Conservation (phyloP, 2,888 invertebrate genomes). For the Hemithea aestivaria region DNA sequence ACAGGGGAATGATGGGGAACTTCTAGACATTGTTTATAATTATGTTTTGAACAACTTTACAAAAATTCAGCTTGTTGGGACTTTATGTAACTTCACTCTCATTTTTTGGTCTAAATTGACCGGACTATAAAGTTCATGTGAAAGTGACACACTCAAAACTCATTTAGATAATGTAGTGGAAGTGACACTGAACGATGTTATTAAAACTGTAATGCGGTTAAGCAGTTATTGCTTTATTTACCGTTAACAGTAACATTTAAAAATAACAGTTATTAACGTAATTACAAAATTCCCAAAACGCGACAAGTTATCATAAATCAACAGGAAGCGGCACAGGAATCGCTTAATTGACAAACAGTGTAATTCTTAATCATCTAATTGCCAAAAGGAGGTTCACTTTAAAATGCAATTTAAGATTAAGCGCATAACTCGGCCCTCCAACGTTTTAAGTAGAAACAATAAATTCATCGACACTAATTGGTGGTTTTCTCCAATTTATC, state of each 20-base stretch:
- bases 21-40: too few species aligned
- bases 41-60: too few species aligned
- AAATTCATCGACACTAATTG: slow-evolving; percentile 80
- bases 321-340: slow-evolving; percentile 21
- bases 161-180: too few species aligned
- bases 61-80: too few species aligned
- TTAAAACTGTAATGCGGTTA: too few species aligned
- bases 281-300: slow-evolving; percentile 17
- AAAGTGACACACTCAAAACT: too few species aligned
- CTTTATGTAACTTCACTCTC: too few species aligned
- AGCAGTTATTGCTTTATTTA: too few species aligned
- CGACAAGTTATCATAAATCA: slow-evolving; percentile 19
- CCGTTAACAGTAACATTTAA: background rate
- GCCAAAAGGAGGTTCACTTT: slow-evolving; percentile 49
- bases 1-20: too few species aligned
- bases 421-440: slow-evolving; percentile 67
- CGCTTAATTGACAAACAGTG: slow-evolving; percentile 30
- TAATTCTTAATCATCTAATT: slow-evolving; percentile 29
- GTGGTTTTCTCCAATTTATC: slow-evolving; percentile 80
- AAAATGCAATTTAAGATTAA: slow-evolving; percentile 73
- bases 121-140: too few species aligned
- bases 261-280: slow-evolving; percentile 15
- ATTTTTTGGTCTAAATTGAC: too few species aligned
- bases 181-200: too few species aligned
- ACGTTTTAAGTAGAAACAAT: slow-evolving; percentile 79